phyloP scores from a whole-genome alignment of 2,797 vertebrate species.

The Euthynnus affinis region DNA sequence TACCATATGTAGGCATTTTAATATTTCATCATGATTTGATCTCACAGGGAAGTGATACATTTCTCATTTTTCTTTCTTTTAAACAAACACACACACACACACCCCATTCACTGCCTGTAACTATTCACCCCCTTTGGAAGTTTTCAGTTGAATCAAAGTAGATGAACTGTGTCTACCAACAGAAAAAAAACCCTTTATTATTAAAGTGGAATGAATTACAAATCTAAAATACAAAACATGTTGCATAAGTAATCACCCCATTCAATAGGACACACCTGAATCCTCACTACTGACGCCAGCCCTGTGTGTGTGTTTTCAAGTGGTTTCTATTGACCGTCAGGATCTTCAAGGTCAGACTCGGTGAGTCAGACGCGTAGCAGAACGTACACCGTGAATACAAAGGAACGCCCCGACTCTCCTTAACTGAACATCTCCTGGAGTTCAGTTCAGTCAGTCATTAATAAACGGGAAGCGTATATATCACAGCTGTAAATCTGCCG shows the following conservation, averaged over 20 bases:
- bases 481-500: background rate
- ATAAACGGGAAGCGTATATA: conserved; percentile 22
- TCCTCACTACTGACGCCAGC: background rate
- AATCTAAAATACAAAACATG: too few species aligned
- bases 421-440: background rate
- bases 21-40: conserved; percentile 55
- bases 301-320: too few species aligned
- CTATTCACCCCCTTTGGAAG: background rate
- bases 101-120: background rate
- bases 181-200: too few species aligned
- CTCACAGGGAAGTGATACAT: conserved; percentile 31
- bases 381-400: background rate
- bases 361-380: background rate
- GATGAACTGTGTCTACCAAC: background rate
- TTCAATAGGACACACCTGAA: background rate
- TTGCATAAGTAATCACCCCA: too few species aligned
- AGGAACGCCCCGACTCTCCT: too few species aligned
- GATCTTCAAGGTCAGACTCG: background rate
- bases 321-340: too few species aligned
- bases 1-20: conserved; percentile 38
- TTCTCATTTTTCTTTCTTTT: conserved; percentile 4
- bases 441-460: conserved; percentile 16
- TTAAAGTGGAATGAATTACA: too few species aligned
- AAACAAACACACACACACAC: background rate
- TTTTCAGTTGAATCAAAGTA: background rate